Evolutionary conservation across 2,888 invertebrate species (phyloP).

Genomic region (Himalopsyche anomala): DNA sequence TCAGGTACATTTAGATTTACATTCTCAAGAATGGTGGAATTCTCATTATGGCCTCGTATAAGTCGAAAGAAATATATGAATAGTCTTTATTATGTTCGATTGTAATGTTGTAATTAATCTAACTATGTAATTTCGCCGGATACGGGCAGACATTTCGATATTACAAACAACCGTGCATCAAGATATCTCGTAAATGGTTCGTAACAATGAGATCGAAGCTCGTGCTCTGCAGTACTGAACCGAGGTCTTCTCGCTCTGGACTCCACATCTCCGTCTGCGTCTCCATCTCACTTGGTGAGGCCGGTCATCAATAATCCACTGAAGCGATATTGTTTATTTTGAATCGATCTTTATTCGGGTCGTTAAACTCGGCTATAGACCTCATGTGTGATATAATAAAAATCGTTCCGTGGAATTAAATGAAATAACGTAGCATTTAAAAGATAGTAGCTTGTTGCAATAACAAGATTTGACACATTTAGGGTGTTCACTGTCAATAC

Average conservation of each 20-base stretch:
- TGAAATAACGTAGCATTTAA: no score
- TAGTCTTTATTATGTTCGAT: no score
- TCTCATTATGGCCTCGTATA: no score
- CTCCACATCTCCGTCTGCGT: constrained; percentile 7
- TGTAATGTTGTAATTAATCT: neutral
- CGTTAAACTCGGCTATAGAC: constrained; percentile 43
- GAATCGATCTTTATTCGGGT: constrained; percentile 51
- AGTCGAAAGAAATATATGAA: no score
- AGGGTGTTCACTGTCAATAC: no score
- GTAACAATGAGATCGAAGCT: constrained; percentile 63
- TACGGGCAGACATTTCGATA: constrained; percentile 58
- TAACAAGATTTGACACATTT: no score
- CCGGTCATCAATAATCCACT: constrained; percentile 57
- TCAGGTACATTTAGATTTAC: no score
- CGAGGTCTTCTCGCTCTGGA: constrained; percentile 18
- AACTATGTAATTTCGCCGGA: neutral
- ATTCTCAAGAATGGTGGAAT: no score
- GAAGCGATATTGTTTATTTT: constrained; percentile 55
- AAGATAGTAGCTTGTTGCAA: no score
- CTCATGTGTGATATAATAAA: constrained; percentile 55
- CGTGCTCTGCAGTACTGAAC: neutral
- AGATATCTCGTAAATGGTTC: constrained; percentile 63
- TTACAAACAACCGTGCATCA: constrained; percentile 65
- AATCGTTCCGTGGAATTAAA: neutral
- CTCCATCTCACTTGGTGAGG: constrained; percentile 39